These are phyloP conservation scores for Plebejus melissa DNA, from an alignment of 2,888 invertebrate species.

Conservation along the genomic window DNA sequence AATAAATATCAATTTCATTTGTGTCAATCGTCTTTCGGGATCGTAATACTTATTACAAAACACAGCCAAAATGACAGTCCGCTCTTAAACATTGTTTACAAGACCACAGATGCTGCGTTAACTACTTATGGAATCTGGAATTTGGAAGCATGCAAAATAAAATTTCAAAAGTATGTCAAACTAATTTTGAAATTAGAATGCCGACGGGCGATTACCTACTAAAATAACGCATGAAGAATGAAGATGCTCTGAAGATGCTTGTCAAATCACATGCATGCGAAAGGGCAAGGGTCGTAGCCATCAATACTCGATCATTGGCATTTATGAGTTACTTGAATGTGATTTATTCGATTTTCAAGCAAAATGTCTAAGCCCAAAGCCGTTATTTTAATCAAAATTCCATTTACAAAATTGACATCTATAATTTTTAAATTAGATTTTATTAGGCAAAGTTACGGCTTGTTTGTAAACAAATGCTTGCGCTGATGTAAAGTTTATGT, in stretches of 20 bases:
- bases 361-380: slow-evolving; percentile 18
- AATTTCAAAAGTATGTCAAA: neutral
- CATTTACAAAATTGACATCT: slow-evolving; percentile 28
- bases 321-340: neutral
- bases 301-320: slow-evolving; percentile 26
- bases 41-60: too few relatives aligned
- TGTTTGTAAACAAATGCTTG: neutral
- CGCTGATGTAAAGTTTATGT: neutral
- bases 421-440: slow-evolving; percentile 13
- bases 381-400: slow-evolving; percentile 31
- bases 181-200: slow-evolving; percentile 2
- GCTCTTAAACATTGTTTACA: neutral
- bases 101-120: neutral
- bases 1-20: too few relatives aligned
- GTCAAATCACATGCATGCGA: slow-evolving; percentile 31
- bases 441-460: neutral
- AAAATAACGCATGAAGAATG: slow-evolving; percentile 55
- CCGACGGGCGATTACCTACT: slow-evolving; percentile 68
- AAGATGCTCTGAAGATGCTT: slow-evolving; percentile 31
- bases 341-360: slow-evolving; percentile 10
- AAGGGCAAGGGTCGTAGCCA: slow-evolving; percentile 30
- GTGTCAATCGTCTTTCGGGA: too few relatives aligned
- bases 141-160: neutral
- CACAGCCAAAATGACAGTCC: too few relatives aligned
- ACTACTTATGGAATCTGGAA: neutral